Base-by-base conservation (phyloP, 2,888 invertebrate genomes). In the Epirrhoe tristata region DNA sequence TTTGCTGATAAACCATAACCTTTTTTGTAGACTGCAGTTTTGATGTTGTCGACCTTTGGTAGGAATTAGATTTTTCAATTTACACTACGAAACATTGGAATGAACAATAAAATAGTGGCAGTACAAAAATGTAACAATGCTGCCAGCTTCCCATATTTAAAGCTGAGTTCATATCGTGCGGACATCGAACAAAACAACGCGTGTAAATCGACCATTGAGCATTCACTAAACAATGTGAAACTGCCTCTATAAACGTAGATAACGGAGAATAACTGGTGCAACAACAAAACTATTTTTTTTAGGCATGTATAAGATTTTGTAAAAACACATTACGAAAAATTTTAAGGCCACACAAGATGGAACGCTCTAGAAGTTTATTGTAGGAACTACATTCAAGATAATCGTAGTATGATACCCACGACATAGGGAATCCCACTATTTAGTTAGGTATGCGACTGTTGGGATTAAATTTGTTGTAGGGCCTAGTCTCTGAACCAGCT, bases 151-250 rank as follows among this genome's bases (percentile, higher is more conserved):
- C 67, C 46, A 64, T 67, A 69, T 73, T 71, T 69, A 64, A 69
- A 67, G 55, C 68, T 12, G 58, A 36, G 66, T 63, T 65, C 53
- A 67, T 58, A 71, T 63, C 58, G 62, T 60, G 48, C 51, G 59
- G 58, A 32, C 56, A 69, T 66, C 66, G 64, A 63, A 70, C 68
- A 65, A 63, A 70, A 60, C 67, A 59, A 55, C 54, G 32, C 57
- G 63, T 67, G 68, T 69, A 65, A 59, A 59, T 46, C 64, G 61
- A 68, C 58, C 65, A 67, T 67, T 69, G 63, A 56, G 58, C 62
- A 69, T 63, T 65, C 71, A 63, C n/a, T 55, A 68, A 69, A 64
- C 73, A 73, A 67, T 73, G 63, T 70, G 63, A 57, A 70, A 63
- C 63, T 68, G 63, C 51, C 66, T 54, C 59, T 64, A 63, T 46